These are phyloP conservation scores for Kryphioiulus occultus DNA, from an alignment of 2,888 invertebrate genomes.

Conservation along the genomic window DNA sequence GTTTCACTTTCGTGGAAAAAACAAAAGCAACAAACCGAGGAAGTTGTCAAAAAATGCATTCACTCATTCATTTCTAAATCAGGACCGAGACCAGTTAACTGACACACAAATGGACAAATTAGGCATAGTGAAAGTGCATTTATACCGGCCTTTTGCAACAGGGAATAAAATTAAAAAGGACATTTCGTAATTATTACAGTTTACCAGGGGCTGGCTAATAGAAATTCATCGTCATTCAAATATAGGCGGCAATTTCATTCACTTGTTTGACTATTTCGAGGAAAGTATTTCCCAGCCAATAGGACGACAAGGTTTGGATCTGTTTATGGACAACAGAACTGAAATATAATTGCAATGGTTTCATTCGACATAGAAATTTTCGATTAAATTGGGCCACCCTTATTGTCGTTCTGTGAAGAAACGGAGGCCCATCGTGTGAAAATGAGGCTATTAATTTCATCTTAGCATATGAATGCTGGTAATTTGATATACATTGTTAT, in stretches of 20 bases:
- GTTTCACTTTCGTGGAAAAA: conserved; percentile 7
- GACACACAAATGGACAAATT: neutral
- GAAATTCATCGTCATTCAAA: too few species aligned
- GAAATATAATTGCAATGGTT: neutral
- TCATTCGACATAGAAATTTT: neutral
- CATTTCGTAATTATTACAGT: neutral
- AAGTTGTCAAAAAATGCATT: neutral
- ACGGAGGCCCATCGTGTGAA: neutral
- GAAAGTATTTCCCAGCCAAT: neutral
- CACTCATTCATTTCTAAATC: neutral
- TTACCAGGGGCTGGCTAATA: too few species aligned
- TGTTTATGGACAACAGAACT: neutral
- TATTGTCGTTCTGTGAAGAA: neutral
- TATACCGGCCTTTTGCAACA: neutral
- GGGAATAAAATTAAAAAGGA: neutral
- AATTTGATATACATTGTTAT: conserved; percentile 26
- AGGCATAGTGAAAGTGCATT: neutral
- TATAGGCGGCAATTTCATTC: neutral
- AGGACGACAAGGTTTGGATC: neutral
- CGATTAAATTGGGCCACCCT: neutral
- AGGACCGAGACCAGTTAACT: neutral
- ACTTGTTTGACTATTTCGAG: neutral
- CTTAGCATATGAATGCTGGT: neutral
- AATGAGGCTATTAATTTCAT: neutral
- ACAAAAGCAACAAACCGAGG: neutral